phyloP scores from a whole-genome alignment of 2,888 invertebrate species.

The Phaonia tiefii region DNA sequence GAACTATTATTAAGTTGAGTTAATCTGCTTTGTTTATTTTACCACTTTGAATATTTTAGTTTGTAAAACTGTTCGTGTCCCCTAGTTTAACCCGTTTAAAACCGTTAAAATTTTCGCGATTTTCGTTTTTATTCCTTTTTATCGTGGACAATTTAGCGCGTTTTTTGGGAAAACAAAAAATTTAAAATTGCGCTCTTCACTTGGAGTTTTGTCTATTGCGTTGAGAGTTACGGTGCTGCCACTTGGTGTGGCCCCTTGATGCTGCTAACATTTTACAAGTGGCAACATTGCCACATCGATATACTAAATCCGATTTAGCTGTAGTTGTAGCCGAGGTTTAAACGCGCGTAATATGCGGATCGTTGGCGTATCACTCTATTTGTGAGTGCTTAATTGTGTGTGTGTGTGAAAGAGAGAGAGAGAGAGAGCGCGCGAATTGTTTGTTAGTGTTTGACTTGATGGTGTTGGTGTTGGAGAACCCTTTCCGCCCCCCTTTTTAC shows the following conservation, averaged over 20 bases:
- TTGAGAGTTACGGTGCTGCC: slow-evolving; percentile 44
- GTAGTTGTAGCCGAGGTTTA: slow-evolving; percentile 19
- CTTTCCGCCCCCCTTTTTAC: background rate
- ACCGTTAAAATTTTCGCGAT: background rate
- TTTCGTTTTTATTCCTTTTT: background rate
- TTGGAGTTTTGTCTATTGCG: slow-evolving; percentile 31
- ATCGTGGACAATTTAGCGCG: background rate
- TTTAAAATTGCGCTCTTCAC: slow-evolving; percentile 48
- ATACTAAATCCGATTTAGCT: slow-evolving; percentile 11
- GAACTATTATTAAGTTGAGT: no score
- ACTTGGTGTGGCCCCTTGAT: background rate
- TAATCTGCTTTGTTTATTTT: no score
- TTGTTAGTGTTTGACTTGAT: slow-evolving; percentile 59
- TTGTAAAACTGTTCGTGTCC: background rate
- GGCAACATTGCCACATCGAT: slow-evolving; percentile 55
- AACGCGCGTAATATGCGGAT: slow-evolving; percentile 43
- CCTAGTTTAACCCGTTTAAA: background rate
- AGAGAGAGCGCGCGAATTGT: slow-evolving; percentile 67
- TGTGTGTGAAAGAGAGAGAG: slow-evolving; percentile 63
- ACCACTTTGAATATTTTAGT: background rate
- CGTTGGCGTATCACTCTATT: slow-evolving; percentile 59
- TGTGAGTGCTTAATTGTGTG: slow-evolving; percentile 43
- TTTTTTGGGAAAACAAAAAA: no score
- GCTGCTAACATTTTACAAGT: slow-evolving; percentile 49
- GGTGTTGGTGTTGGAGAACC: slow-evolving; percentile 44